Base-by-base conservation (phyloP, 2,797 vertebrate species). In the Paramormyrops hopkinsi region DNA sequence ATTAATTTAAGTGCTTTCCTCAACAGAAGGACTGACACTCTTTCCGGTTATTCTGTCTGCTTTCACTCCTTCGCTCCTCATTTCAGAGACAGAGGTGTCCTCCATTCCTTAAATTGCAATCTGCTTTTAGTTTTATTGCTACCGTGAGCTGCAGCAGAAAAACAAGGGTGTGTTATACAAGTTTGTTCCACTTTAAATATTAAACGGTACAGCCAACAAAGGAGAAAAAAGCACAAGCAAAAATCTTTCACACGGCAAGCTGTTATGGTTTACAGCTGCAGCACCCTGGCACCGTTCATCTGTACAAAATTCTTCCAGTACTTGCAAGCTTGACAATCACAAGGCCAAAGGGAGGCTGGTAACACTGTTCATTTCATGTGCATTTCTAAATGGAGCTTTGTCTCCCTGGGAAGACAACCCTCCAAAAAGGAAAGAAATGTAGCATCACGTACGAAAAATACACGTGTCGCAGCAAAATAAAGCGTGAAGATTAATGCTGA, bases 151-250 rank as follows among this genome's bases (percentile, higher is more conserved):
- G 19, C 44, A 25, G 85, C 17, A 88, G 91, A 85, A 88, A 73
- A 29, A 48, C 48, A 76, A 90, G 87, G 44, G 46, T 25, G 53
- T 56, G 86, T 90, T 90, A 91, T 65, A 1, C 22, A 65, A 69
- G 88, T 86, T 88, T 87, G 12, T 91, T 90, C 91, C 82, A 91
- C 88, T 91, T 91, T 53, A 91, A 91, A 90, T 90, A 91, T 91
- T 90, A 89, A 88, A 86, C 54, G 17, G 53, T 86, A 56, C 11
- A n/a, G 51, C 17, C 50, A 59, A 29, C 84, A 8, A 53, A 17
- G 9, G 22, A 90, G 76, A 51, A 22, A 84, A 12, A 46, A 25
- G 2, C 44, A 50, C 83, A 12, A 29, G 11, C 4, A 37, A 54
- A 56, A 33, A 84, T 48, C 44, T 89, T 17, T 90, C 37, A 88